These are phyloP conservation scores for Acyrthosiphon pisum DNA, from an alignment of 1,140 invertebrate genomes.

Conservation along the genomic window DNA sequence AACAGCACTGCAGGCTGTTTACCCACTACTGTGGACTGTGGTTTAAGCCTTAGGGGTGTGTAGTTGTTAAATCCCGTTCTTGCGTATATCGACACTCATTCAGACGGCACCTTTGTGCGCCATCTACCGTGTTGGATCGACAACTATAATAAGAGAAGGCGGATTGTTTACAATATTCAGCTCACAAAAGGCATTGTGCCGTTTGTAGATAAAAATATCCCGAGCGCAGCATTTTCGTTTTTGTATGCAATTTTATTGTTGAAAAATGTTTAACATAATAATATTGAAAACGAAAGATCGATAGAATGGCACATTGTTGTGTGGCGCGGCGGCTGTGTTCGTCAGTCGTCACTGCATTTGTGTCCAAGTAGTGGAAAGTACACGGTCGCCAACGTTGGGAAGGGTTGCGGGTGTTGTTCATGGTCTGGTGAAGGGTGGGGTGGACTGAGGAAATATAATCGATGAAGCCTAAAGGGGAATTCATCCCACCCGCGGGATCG, in stretches of 20 bases:
- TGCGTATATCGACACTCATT: conserved; percentile 23
- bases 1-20: not conserved
- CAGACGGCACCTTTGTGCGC: not conserved
- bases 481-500: conserved; percentile 8
- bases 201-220: not conserved
- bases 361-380: not conserved
- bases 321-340: not conserved
- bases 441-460: conserved; percentile 35
- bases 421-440: conserved; percentile 22
- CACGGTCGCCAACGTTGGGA: not conserved
- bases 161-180: not conserved
- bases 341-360: not conserved
- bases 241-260: not conserved
- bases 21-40: not conserved
- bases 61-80: too few relatives aligned
- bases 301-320: not conserved
- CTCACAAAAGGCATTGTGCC: not conserved
- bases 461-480: conserved; percentile 39
- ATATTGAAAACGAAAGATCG: not conserved
- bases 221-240: not conserved
- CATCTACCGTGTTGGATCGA: not conserved
- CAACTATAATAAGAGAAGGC: not conserved
- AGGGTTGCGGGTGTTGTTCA: conserved; percentile 33
- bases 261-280: not conserved
- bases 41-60: not conserved